Percentiles rank a stretch among this genome's conserved stretches.
phyloP scores from a whole-genome alignment of 2,113 vertebrate species.

The Cololabis saira region DNA sequence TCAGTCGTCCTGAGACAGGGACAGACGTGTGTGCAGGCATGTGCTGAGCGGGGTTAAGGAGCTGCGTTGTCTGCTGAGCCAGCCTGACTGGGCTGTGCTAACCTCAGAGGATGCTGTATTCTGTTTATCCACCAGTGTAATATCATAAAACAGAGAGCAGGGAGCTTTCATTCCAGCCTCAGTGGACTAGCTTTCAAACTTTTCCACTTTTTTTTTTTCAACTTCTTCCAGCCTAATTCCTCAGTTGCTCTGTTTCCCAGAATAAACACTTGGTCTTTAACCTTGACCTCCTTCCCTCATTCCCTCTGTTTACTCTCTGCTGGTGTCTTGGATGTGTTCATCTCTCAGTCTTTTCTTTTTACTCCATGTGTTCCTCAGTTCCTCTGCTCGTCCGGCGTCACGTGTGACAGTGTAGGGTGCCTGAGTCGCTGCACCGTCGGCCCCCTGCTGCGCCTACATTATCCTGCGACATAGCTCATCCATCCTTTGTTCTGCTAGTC shows the following conservation, averaged over 20 bases:
- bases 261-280: conserved; percentile 33
- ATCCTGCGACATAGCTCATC: conserved; percentile 19
- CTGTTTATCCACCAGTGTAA: conserved; percentile 69
- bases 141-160: conserved; percentile 65
- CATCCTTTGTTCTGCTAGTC: conserved; percentile 27
- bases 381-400: conserved; percentile 32
- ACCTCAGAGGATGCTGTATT: conserved; percentile 72
- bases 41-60: conserved; percentile 72
- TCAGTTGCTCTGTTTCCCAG: conserved; percentile 18
- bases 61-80: conserved; percentile 59
- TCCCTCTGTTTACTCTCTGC: conserved; percentile 1
- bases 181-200: too few relatives aligned
- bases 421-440: conserved; percentile 37
- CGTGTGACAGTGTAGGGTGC: conserved; percentile 37
- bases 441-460: conserved; percentile 42
- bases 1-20: conserved; percentile 37
- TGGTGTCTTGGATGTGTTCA: conserved; percentile 18
- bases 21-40: conserved; percentile 49
- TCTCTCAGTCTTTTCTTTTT: conserved; percentile 23
- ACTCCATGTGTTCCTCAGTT: background rate
- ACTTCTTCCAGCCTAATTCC: conserved; percentile 3
- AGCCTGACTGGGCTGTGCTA: conserved; percentile 69
- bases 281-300: conserved; percentile 47
- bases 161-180: conserved; percentile 10
- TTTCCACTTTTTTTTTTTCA: conserved; percentile 10